These are phyloP conservation scores for Apomyelois bistriatella DNA, from an alignment of 2,888 invertebrate genomes.

Conservation along the genomic window DNA sequence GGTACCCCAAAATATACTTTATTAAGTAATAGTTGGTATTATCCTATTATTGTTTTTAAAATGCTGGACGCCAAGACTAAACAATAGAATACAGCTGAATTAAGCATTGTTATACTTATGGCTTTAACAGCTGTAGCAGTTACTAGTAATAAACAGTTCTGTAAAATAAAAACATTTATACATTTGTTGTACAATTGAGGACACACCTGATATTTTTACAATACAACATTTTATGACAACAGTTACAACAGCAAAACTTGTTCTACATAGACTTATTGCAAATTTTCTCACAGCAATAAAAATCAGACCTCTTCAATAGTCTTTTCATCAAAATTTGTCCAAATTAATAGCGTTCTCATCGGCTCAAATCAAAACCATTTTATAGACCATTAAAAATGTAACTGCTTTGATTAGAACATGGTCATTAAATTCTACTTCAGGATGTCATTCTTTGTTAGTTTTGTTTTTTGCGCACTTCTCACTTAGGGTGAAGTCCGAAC, in stretches of 20 bases:
- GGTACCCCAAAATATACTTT: no score
- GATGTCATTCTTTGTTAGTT: conserved; percentile 54
- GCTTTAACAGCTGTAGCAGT: no score
- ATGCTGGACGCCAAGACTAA: no score
- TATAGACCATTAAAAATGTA: conserved; percentile 70
- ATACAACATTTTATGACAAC: not conserved
- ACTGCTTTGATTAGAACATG: conserved; percentile 46
- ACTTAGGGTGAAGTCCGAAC: conserved; percentile 45
- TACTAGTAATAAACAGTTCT: not conserved
- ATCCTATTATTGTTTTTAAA: no score
- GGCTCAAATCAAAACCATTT: conserved; percentile 46
- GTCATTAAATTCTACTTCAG: conserved; percentile 69
- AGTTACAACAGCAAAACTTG: conserved; percentile 26
- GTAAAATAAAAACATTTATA: not conserved
- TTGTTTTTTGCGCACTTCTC: conserved; percentile 59
- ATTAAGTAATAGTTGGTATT: no score
- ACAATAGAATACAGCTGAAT: no score
- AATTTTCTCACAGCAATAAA: conserved; percentile 45
- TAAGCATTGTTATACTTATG: no score
- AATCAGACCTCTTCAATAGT: conserved; percentile 19
- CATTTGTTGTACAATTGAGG: not conserved
- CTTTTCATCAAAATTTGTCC: conserved; percentile 40
- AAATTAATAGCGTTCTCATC: conserved; percentile 69
- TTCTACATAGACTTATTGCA: conserved; percentile 35
- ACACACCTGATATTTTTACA: not conserved